These are phyloP conservation scores for Colletes gigas DNA, from an alignment of 1,140 invertebrate species.

Conservation along the genomic window DNA sequence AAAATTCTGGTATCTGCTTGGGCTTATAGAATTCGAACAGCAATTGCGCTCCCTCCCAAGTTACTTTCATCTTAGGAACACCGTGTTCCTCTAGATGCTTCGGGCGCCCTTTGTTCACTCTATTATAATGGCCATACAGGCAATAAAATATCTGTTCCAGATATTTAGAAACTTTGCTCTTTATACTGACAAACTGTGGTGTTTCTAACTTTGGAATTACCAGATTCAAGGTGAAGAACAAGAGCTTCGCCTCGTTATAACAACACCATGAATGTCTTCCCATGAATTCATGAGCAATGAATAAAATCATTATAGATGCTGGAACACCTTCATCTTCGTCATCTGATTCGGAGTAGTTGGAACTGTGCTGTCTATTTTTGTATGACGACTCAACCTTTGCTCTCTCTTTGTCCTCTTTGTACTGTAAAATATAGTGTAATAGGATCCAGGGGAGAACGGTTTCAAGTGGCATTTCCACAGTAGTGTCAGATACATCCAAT, in stretches of 20 bases:
- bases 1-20: conserved; percentile 90
- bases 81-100: conserved; percentile 91
- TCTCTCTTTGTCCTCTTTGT: conserved; percentile 81
- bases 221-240: conserved; percentile 89
- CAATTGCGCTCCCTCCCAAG: conserved; percentile 89
- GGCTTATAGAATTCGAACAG: conserved; percentile 93
- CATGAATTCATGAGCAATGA: conserved; percentile 92
- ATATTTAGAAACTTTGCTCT: conserved; percentile 85
- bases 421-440: conserved; percentile 88
- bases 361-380: conserved; percentile 69
- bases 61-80: conserved; percentile 86
- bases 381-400: conserved; percentile 71
- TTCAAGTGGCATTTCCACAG: conserved; percentile 86
- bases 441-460: conserved; percentile 91
- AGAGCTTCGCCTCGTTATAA: conserved; percentile 87
- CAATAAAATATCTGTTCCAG: conserved; percentile 95
- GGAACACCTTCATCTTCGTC: conserved; percentile 85
- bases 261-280: conserved; percentile 90
- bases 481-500: conserved; percentile 84
- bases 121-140: conserved; percentile 90
- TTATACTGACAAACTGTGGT: conserved; percentile 78
- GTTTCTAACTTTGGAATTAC: conserved; percentile 86
- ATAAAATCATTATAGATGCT: conserved; percentile 89
- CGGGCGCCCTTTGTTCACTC: conserved; percentile 85
- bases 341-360: conserved; percentile 75